Evolutionary conservation across 1,140 invertebrate species (phyloP), one percentile per base, ranked within the genome.

Genomic region (Babylonia areolata): DNA sequence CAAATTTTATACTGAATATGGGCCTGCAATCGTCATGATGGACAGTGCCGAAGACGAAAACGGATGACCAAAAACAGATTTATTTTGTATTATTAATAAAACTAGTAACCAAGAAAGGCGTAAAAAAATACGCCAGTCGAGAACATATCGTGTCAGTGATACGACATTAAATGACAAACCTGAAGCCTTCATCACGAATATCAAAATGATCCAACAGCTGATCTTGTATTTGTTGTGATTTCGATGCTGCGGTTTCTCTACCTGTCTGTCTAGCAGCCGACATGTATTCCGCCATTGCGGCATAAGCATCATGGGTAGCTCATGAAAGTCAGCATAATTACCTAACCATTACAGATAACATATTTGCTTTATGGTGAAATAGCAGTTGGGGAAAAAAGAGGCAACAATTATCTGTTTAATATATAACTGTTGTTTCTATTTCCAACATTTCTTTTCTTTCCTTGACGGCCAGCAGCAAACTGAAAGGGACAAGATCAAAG

Each of bases 211-310:
- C 33, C 35, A 77, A 3, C 23, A 5, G 37, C 20, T 37, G 35
- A 40, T 40, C 17, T 5, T 20, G 35, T 77, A 77, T 77, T 42
- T 40, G 75, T 40, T 40, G 9, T 40, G 11, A 77, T 37, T 11
- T 11, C 35, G 37, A 35, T 77, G 35, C 20, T 37, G 28, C 40
- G 35, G 33, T 40, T 40, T 20, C 35, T 77, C 5, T 77, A 28
- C 11, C 33, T 77, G 37, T 73, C 54, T n/a, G 82, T 46, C 37
- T 84, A 84, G 82, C 82, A 84, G 82, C 82, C 82, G 82, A 84
- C 82, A 84, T 73, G 82, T 73, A 73, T 15, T 84, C 82, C 82
- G 82, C 82, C 82, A 84, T 84, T 71, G 64, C 37, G 28, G 40
- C n/a, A 73, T 35, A 42, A 39, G 82, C 82, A 84, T 73, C 37